A percentile compares a stretch with the other conserved stretches of the same genome.
These are phyloP conservation scores for Dicrurus megarhynchus DNA, from an alignment of 2,113 vertebrate genomes.

Conservation along the genomic window DNA sequence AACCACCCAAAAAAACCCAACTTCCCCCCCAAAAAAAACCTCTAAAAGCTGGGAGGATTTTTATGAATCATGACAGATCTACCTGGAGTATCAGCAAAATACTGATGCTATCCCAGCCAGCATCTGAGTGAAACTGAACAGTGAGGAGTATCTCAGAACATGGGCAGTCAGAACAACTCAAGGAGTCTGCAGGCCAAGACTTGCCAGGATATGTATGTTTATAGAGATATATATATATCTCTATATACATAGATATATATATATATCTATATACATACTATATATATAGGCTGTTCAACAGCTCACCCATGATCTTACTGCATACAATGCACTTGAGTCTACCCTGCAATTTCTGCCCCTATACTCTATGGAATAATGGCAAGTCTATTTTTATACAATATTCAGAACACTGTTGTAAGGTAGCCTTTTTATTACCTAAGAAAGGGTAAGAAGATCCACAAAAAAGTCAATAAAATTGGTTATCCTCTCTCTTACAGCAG, in stretches of 20 bases:
- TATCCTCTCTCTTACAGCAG: not conserved
- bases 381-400: not conserved
- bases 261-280: no score
- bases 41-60: not conserved
- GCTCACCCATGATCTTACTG: not conserved
- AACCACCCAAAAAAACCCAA: not conserved
- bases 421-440: not conserved
- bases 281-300: not conserved
- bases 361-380: not conserved
- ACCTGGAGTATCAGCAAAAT: not conserved
- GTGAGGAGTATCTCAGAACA: not conserved
- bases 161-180: not conserved
- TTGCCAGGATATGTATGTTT: not conserved
- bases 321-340: not conserved
- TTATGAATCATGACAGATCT: not conserved
- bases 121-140: not conserved
- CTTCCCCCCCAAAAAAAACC: fast-evolving
- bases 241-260: no score
- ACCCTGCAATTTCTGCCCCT: not conserved
- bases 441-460: not conserved
- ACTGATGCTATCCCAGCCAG: not conserved
- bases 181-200: not conserved
- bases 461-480: not conserved
- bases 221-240: no score
- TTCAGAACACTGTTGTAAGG: not conserved